Conservation (phyloP, 1,140 invertebrate genomes). For the Tachypleus tridentatus region DNA sequence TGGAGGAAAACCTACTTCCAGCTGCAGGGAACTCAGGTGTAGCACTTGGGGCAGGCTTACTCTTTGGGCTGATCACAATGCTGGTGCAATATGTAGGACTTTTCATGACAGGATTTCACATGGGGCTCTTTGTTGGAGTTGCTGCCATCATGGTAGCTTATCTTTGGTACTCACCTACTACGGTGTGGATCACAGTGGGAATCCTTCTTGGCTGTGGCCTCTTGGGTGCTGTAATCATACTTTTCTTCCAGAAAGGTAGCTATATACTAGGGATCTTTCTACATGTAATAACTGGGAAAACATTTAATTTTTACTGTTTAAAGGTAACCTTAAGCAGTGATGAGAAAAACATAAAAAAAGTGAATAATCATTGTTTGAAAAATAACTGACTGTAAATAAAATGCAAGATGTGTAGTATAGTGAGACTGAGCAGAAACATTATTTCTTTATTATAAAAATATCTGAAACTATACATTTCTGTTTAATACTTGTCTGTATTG, state of each 20-base stretch:
- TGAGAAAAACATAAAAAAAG: too few relatives aligned
- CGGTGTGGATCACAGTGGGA: constrained; percentile 54
- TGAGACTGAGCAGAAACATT: too few relatives aligned
- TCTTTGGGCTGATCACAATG: constrained; percentile 64
- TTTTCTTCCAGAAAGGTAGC: constrained; percentile 38
- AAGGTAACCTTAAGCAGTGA: too few relatives aligned
- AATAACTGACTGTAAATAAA: too few relatives aligned
- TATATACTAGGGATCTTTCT: too few relatives aligned
- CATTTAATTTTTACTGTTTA: too few relatives aligned
- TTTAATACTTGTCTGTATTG: too few relatives aligned
- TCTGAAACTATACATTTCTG: too few relatives aligned
- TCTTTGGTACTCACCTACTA: constrained; percentile 35
- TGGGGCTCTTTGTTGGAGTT: constrained; percentile 52
- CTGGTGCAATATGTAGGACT: constrained; percentile 69
- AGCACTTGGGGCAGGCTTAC: constrained; percentile 55
- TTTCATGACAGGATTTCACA: constrained; percentile 69
- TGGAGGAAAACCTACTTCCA: constrained; percentile 58
- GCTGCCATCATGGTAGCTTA: constrained; percentile 40
- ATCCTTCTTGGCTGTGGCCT: constrained; percentile 52
- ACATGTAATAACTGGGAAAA: too few relatives aligned
- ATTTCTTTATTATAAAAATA: too few relatives aligned
- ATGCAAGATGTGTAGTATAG: too few relatives aligned
- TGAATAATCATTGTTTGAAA: too few relatives aligned
- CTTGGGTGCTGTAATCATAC: constrained; percentile 53
- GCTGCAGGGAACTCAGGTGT: constrained; percentile 59